Base-by-base conservation (phyloP, 2,797 vertebrate genomes). In the Prunella strophiata region DNA sequence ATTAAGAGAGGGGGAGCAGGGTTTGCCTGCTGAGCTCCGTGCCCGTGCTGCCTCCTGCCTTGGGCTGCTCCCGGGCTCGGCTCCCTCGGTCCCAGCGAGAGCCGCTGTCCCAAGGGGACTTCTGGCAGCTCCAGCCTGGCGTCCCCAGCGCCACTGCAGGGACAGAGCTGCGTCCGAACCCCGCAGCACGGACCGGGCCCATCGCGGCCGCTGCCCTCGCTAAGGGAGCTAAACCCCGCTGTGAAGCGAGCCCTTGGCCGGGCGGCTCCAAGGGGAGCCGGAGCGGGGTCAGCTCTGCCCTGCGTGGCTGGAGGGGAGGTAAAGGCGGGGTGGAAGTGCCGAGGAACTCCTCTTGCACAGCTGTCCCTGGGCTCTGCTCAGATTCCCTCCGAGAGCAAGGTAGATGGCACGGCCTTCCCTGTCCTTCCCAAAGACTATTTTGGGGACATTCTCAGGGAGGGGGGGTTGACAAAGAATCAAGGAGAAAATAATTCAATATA, bases 361-460 rank as follows among this genome's bases (percentile, higher is more conserved):
- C 81, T 84, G 86, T 12, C 84, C 93, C 90, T 47, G 51, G 27
- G 47, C 82, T 79, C 87, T 62, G 68, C 89, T 86, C 58, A 74
- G 50, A 54, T 38, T 55, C 11, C 22, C 76, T 90, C 55, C 34
- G 61, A 89, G n/a, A 85, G 66, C 68, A 85, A 68, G 68, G 78
- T 19, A 43, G 61, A 83, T 51, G 61, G 66, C 79, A 78, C 87
- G 63, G 77, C 76, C 79, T 77, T 70, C 89, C 76, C 87, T 54
- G 76, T 36, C 77, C 73, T 89, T 71, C 90, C 66, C 80, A 45
- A 48, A 75, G 22, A 26, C 47, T 34, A 3, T 13, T 45, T 1
- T 34, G 47, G 87, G 73, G 87, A 85, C 1, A 0, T 80, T 68
- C 45, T 89, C 11, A 0, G 16, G 14, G 22, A 6, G 17, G 16